Base-by-base conservation (phyloP, 1,140 invertebrate genomes). In the Nasonia vitripennis region DNA sequence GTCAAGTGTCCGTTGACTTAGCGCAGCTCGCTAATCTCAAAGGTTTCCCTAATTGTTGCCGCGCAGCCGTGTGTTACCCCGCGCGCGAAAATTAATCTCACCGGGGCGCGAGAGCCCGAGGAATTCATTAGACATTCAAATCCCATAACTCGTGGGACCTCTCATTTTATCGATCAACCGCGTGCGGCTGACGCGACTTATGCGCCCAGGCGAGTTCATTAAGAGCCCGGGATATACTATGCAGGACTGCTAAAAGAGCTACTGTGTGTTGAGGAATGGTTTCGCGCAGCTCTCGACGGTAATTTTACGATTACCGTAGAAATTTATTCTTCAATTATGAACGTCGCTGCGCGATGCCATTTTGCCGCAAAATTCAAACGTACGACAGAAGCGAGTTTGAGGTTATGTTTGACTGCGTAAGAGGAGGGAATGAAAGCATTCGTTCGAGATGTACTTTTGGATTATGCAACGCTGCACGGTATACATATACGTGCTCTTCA, bases 11-110 rank as follows among this genome's bases (percentile, higher is more conserved):
- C 51, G 78, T 68, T 74, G 85, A 73, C 74, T 68, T 78, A 80
- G 78, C 78, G 34, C 9, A 11, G 62, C 75, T 74, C 78, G 87
- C 85, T 67, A 88, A 89, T 89, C 88, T 88, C 90, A 87, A 87
- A 89, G 88, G 87, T 89, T 89, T 88, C 89, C 89, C 88, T 89
- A 89, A 90, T 92, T 91, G 91, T 91, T 91, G 91, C 87, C 51
- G 78, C 67, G 31, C 55, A 62, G 55, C 48, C 11, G 12, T 3
- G 45, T 23, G 51, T n/a, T 80, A 70, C 41, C 51, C 23, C 27
- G 27, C 27, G 27, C 27, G 5, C 23, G 68, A 71, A 41, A 81
- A 81, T 81, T 81, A 81, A 81, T 81, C 79, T 71, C 37, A n/a
- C 31, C 17, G 11, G 67, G 5, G 34, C 34, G 34, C 48, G 78